Conservation (phyloP, 2,797 vertebrate genomes). For the Cetoscarus ocellatus region DNA sequence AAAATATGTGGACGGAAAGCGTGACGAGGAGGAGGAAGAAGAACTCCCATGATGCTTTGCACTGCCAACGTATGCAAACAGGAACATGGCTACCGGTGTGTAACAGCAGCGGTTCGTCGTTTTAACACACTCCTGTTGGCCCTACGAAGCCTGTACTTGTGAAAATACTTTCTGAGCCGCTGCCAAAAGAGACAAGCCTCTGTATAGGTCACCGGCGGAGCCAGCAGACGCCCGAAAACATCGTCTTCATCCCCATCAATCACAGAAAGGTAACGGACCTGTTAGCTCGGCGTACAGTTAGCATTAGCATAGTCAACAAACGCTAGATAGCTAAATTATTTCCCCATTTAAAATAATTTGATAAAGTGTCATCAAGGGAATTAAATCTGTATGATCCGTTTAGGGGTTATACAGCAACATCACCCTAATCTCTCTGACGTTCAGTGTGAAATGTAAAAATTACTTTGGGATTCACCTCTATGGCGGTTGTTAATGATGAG, state of each 20-base stretch:
- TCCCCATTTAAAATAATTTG: background rate
- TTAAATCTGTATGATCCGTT: fast-evolving
- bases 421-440: fast-evolving
- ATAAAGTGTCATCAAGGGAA: fast-evolving
- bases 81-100: constrained; percentile 78
- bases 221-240: constrained; percentile 32
- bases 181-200: constrained; percentile 8
- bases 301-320: constrained; percentile 13
- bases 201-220: constrained; percentile 24
- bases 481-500: background rate
- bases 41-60: constrained; percentile 77
- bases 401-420: fast-evolving
- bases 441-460: background rate
- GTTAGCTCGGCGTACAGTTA: constrained; percentile 27
- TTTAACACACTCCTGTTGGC: constrained; percentile 7
- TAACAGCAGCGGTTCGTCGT: constrained; percentile 48
- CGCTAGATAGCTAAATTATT: background rate
- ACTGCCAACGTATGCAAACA: constrained; percentile 86
- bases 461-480: background rate
- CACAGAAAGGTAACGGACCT: constrained; percentile 64
- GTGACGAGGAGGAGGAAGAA: background rate
- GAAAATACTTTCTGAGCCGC: background rate
- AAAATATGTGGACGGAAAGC: background rate
- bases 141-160: constrained; percentile 24
- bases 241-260: constrained; percentile 27